Percentiles rank a stretch among this genome's conserved stretches.
Evolutionary conservation across 2,113 vertebrate species (phyloP).

Genomic region (Indri indri): DNA sequence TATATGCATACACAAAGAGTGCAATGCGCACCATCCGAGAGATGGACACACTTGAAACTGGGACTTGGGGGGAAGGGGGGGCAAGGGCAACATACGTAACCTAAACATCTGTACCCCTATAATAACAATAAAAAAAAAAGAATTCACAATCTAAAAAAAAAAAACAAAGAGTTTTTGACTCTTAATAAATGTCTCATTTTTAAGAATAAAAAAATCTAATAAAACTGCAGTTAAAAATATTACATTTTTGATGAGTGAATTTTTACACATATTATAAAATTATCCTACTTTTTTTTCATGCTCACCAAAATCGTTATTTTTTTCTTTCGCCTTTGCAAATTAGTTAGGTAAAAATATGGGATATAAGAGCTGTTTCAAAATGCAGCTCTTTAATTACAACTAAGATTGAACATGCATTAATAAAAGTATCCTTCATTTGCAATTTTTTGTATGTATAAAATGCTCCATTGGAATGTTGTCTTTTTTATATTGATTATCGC

Average conservation of each 20-base stretch:
- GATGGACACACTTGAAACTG: no score
- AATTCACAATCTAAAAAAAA: no score
- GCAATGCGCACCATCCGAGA: no score
- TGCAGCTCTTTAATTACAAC: neutral
- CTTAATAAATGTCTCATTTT: no score
- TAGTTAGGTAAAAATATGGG: neutral
- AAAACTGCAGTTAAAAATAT: neutral
- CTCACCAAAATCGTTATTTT: neutral
- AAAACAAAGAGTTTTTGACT: no score
- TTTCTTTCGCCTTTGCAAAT: slow-evolving; percentile 2
- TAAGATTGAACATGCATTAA: neutral
- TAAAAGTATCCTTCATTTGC: neutral
- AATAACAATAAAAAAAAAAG: no score
- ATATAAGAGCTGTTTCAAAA: neutral
- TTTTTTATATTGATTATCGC: neutral
- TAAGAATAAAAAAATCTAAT: neutral
- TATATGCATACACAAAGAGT: no score
- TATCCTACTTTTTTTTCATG: neutral
- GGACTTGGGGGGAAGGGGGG: no score
- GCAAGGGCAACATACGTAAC: no score
- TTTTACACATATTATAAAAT: neutral
- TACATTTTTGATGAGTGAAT: neutral
- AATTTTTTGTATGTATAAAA: neutral
- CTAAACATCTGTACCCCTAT: no score
- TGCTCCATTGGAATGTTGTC: neutral